Evolutionary conservation across 2,888 invertebrate genomes (phyloP).

Genomic region (Calliphora vomitoria): DNA sequence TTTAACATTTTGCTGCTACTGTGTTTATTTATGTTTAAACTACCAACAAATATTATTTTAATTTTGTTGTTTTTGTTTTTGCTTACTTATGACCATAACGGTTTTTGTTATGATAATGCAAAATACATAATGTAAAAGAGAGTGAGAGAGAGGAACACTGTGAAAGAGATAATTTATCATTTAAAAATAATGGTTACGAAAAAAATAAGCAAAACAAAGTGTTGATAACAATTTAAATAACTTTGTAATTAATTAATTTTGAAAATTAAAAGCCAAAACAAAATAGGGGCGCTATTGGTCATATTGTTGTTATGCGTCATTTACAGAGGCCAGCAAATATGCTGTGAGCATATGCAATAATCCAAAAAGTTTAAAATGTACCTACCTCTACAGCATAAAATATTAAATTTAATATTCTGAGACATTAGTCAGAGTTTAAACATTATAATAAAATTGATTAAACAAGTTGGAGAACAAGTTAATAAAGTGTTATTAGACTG

Average conservation of each 20-base stretch:
- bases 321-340: background rate
- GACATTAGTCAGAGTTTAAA: background rate
- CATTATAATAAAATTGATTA: background rate
- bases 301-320: background rate
- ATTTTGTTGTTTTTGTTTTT: background rate
- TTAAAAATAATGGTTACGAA: background rate
- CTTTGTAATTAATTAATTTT: background rate
- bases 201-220: background rate
- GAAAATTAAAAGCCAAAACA: background rate
- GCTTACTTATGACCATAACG: background rate
- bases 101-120: background rate
- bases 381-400: too few relatives aligned
- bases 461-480: background rate
- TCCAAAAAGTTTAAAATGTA: background rate
- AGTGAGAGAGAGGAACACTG: background rate
- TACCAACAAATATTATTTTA: background rate
- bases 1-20: background rate
- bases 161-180: background rate
- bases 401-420: too few relatives aligned
- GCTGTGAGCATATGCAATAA: background rate
- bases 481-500: too few relatives aligned
- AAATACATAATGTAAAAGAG: background rate
- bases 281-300: background rate
- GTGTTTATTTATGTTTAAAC: background rate
- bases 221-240: background rate